Evolutionary conservation across 2,113 vertebrate genomes (phyloP).

Genomic region (Bettongia penicillata): DNA sequence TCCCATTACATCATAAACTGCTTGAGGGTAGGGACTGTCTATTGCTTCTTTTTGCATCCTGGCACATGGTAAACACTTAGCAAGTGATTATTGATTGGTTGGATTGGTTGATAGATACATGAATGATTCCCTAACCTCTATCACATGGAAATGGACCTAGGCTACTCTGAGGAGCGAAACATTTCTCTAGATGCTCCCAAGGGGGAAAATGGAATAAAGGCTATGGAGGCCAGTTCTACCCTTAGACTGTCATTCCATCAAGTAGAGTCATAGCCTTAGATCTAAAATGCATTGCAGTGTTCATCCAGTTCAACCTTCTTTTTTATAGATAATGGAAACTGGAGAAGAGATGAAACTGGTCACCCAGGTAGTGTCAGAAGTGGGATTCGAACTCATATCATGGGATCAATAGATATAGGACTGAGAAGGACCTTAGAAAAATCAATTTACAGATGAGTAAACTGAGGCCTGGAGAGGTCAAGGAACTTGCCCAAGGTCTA

Average conservation of each 20-base stretch:
- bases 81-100: not conserved
- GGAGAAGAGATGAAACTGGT: not conserved
- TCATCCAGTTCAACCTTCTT: not conserved
- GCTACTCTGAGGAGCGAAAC: fast-evolving
- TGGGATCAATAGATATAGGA: not conserved
- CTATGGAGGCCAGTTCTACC: not conserved
- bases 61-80: not conserved
- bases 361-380: not conserved
- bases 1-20: too few relatives aligned
- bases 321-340: not conserved
- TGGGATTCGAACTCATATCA: not conserved
- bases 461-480: not conserved
- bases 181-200: not conserved
- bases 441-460: not conserved
- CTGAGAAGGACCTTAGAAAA: not conserved
- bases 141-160: too few relatives aligned
- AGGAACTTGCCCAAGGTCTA: not conserved
- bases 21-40: not conserved
- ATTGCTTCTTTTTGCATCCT: not conserved
- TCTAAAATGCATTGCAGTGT: not conserved
- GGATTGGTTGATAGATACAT: not conserved
- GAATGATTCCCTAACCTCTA: not conserved
- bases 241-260: not conserved
- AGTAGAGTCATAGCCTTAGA: not conserved
- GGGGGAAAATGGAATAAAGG: not conserved